Conservation (phyloP, 2,797 vertebrate genomes). For the Falco concolor region DNA sequence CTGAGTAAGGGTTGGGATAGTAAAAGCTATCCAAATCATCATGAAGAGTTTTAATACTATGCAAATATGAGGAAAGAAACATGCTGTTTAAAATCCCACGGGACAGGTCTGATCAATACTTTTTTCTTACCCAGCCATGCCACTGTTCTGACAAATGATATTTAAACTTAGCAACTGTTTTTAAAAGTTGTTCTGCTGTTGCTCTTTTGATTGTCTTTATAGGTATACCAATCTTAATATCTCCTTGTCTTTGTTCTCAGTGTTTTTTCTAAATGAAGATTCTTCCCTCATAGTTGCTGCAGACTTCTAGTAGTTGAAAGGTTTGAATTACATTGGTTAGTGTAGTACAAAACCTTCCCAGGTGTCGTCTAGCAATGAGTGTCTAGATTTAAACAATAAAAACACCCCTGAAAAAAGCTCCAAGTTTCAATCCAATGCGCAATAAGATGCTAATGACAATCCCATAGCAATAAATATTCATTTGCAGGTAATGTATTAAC, state of each 20-base stretch:
- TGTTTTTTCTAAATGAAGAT: not conserved
- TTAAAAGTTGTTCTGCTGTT: not conserved
- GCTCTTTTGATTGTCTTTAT: not conserved
- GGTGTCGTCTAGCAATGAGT: not conserved
- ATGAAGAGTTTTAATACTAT: not conserved
- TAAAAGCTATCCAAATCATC: not conserved
- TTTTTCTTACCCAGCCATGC: not conserved
- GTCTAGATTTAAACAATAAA: not conserved
- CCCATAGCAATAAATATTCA: not conserved
- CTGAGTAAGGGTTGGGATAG: not conserved
- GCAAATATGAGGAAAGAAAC: not conserved
- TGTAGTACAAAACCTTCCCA: not conserved
- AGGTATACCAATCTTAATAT: not conserved
- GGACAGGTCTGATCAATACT: not conserved
- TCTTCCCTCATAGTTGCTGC: not conserved
- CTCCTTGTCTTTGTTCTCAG: not conserved
- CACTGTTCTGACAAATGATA: not conserved
- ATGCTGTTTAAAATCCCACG: not conserved
- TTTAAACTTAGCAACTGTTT: not conserved
- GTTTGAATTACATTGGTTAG: not conserved
- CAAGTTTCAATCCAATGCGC: not conserved
- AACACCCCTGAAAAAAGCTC: not conserved
- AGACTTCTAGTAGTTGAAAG: not conserved
- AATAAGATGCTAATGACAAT: not conserved
- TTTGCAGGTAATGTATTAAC: not conserved